Percentiles rank a stretch among this genome's conserved stretches.
These are phyloP conservation scores for Mylabris sibirica DNA, from an alignment of 2,888 invertebrate species.

Conservation along the genomic window DNA sequence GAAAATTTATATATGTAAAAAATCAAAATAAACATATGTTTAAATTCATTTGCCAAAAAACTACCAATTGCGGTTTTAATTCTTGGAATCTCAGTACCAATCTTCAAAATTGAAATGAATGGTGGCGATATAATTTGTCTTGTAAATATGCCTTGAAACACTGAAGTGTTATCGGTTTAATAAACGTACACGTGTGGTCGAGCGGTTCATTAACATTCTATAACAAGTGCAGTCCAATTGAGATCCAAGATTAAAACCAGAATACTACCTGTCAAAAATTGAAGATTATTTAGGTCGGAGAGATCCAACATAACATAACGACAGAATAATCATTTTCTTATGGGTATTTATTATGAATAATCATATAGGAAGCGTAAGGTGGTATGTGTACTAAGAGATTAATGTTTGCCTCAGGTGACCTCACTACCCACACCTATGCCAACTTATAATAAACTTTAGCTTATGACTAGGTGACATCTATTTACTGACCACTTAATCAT, in stretches of 20 bases:
- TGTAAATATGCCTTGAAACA: slow-evolving; percentile 7
- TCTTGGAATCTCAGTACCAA: background rate
- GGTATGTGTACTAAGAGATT: slow-evolving; percentile 40
- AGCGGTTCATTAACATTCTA: slow-evolving; percentile 30
- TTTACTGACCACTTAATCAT: slow-evolving; percentile 7
- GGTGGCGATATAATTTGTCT: slow-evolving; percentile 15
- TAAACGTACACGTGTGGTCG: slow-evolving; percentile 31
- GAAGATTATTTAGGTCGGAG: slow-evolving; percentile 27
- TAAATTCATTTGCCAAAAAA: background rate
- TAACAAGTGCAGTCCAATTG: slow-evolving; percentile 18
- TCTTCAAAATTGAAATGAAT: background rate
- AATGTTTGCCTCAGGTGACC: slow-evolving; percentile 40
- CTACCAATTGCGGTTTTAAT: background rate
- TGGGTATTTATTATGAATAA: slow-evolving; percentile 32
- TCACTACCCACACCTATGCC: slow-evolving; percentile 36
- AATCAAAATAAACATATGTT: background rate
- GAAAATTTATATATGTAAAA: too few species aligned
- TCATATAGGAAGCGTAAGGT: slow-evolving; percentile 33
- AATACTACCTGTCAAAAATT: slow-evolving; percentile 32
- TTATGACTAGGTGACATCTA: slow-evolving; percentile 14
- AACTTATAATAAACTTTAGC: slow-evolving; percentile 9
- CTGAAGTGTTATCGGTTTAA: slow-evolving; percentile 19
- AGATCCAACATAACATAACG: background rate
- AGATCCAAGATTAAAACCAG: slow-evolving; percentile 29
- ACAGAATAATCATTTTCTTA: slow-evolving; percentile 16